A percentile compares a stretch with the other conserved stretches of the same genome.
phyloP scores from a whole-genome alignment of 2,113 vertebrate genomes.

The Spea multiplicata region DNA sequence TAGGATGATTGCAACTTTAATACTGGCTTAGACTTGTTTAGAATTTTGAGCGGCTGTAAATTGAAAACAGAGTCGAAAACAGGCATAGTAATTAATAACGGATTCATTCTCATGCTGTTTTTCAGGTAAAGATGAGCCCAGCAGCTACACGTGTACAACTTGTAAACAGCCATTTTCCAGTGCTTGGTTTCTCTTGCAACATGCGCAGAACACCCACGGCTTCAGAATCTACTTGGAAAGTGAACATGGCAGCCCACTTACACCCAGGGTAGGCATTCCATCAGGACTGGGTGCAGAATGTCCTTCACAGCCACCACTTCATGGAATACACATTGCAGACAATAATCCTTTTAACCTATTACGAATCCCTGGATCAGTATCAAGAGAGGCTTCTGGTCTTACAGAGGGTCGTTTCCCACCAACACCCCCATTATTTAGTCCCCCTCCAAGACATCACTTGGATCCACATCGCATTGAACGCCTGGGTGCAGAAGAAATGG shows the following conservation, averaged over 20 bases:
- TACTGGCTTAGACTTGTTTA: no score
- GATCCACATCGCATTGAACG: slow-evolving; percentile 93
- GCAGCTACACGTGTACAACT: slow-evolving; percentile 98
- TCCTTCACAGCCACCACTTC: slow-evolving; percentile 93
- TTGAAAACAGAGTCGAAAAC: no score
- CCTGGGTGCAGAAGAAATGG: slow-evolving; percentile 97
- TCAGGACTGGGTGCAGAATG: slow-evolving; percentile 93
- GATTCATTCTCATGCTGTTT: slow-evolving; percentile 54
- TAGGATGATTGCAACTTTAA: no score
- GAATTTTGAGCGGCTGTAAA: no score
- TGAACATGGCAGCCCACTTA: slow-evolving; percentile 96
- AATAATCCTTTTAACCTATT: slow-evolving; percentile 98
- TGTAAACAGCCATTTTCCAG: slow-evolving; percentile 99
- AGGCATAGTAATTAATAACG: no score
- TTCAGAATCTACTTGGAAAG: slow-evolving; percentile 99
- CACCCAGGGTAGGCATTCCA: slow-evolving; percentile 94
- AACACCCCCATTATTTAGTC: slow-evolving; percentile 96
- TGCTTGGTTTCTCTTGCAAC: slow-evolving; percentile 99
- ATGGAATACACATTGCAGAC: slow-evolving; percentile 97
- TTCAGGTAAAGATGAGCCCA: slow-evolving; percentile 98
- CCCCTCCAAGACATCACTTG: slow-evolving; percentile 96
- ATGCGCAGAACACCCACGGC: slow-evolving; percentile 98
- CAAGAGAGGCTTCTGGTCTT: slow-evolving; percentile 86
- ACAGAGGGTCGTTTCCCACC: slow-evolving; percentile 91
- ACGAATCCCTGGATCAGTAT: slow-evolving; percentile 93